A percentile compares a stretch with the other conserved stretches of the same genome.
Evolutionary conservation across 1,140 invertebrate genomes (phyloP).

Genomic region (Cepaea nemoralis): DNA sequence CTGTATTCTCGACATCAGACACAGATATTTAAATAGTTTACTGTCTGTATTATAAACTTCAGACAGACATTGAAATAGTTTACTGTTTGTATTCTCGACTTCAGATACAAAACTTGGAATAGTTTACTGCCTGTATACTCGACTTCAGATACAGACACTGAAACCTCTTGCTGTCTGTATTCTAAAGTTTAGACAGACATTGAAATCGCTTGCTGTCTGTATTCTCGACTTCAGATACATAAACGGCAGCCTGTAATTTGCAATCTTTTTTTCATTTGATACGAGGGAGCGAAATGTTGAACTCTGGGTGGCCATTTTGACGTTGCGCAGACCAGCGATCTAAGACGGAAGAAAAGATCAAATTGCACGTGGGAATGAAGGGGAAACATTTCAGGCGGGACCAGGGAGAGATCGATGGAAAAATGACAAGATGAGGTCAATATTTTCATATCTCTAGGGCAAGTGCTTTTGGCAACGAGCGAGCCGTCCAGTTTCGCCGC

Average conservation of each 20-base stretch:
- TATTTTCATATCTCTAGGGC: slow-evolving; percentile 23
- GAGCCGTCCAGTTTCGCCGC: slow-evolving; percentile 6
- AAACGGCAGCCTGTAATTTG: not conserved
- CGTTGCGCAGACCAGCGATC: slow-evolving; percentile 4
- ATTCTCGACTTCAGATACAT: not conserved
- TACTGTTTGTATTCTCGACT: no score
- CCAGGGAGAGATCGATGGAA: slow-evolving; percentile 6
- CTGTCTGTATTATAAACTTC: no score
- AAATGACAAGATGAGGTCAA: slow-evolving; percentile 30
- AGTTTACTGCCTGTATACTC: no score
- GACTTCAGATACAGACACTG: no score
- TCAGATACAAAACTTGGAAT: no score
- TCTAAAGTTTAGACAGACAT: no score
- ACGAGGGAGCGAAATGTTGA: not conserved
- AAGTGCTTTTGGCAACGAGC: not conserved
- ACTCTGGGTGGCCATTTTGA: not conserved
- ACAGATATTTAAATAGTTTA: no score
- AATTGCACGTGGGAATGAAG: slow-evolving; percentile 13
- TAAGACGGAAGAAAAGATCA: slow-evolving; percentile 2
- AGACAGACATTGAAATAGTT: no score
- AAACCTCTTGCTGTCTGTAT: no score
- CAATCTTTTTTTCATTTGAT: not conserved
- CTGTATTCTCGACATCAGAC: no score
- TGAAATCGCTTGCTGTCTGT: not conserved
- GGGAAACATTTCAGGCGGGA: slow-evolving; percentile 2